Evolutionary conservation across 2,888 invertebrate species (phyloP), one percentile per base, ranked within the genome.

Genomic region (Sinopyrophorus schimmeli): DNA sequence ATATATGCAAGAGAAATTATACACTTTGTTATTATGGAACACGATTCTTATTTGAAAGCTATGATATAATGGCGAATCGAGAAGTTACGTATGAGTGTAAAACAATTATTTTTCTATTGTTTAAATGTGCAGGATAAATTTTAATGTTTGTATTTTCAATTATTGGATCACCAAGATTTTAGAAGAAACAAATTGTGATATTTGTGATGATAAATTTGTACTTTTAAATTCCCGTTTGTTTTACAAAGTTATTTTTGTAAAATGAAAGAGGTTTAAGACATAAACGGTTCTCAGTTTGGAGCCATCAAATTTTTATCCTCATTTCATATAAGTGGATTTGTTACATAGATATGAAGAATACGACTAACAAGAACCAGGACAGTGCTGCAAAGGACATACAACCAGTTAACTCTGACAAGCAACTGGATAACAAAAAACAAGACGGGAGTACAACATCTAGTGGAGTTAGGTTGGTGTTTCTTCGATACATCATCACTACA

Each of bases 331-430:
- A 58, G 54, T 57, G 55, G 59, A 57, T 62, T 58, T 62, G 62
- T 62, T 62, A 59, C 57, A 54, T 63, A 64, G 64, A 64, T 64
- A 55, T 53, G 60, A 64, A 64, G 63, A 62, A 52, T 50, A 43
- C 61, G 24, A 28, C 59, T 49, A 60, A 55, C 53, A 59, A 58
- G 53, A 53, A 50, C 23, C 53, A 59, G 41, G 56, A 56, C 52
- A 52, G 54, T 46, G 47, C 30, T 16, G 44, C 37, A 46, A 43
- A 48, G 55, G 52, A 52, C 35, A 37, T 24, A 31, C n/a, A n/a
- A n/a, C 26, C 34, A 10, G 47, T 16, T 41, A 37, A 42, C 28
- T 34, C 28, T 35, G 34, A 40, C 21, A 49, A 49, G 49, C 14
- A 24, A 26, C 31, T 38, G 21, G 39, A 43, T 15, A 49, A 14